Evolutionary conservation across 2,113 vertebrate genomes (phyloP), one percentile per base, ranked within the genome.

Genomic region (Axis porcinus): DNA sequence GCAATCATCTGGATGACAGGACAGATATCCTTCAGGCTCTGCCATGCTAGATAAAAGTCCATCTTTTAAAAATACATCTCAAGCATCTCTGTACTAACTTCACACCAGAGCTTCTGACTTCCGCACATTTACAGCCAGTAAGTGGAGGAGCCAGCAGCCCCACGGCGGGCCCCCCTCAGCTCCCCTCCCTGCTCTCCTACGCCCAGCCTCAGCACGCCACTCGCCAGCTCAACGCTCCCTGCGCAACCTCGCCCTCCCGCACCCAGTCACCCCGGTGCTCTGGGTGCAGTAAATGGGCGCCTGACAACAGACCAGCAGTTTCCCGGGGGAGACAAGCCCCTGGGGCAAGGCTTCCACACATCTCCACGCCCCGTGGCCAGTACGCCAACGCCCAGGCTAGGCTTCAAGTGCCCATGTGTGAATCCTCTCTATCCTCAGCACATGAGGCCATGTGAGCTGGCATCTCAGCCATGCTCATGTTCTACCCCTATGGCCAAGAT

Each of bases 211-310:
- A 2, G 74, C 19, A 0, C 28, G 4, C 36, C 54, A 50, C 30
- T 62, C 54, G n/a, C 55, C 28, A 81, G 52, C 74, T 27, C 67
- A 57, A 25, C 1, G 23, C 58, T 47, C 57, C 74, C 45, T 10
- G 14, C 7, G n/a, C 28, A 9, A 16, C 13, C 83, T 52, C 40
- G 5, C 54, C 86, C 40, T 74, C 62, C 92, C 8, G 1, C 6
- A 2, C 5, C 16, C 30, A 81, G 64, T 40, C n/a, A 55, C 30
- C 11, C 30, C 1, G 7, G 40, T 16, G 28, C 55, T 57, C 82
- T 45, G 21, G 60, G 13, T 54, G 19, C 0, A 43, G 54, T 25
- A 2, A 67, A 81, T 74, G 5, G 0, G 19, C 8, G 16, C 54
- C 79, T 33, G 33, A 13, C 45, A 21, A 23, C 36, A 67, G 43